Base-by-base conservation (phyloP, 2,888 invertebrate genomes). In the Drosophila vallismaia region DNA sequence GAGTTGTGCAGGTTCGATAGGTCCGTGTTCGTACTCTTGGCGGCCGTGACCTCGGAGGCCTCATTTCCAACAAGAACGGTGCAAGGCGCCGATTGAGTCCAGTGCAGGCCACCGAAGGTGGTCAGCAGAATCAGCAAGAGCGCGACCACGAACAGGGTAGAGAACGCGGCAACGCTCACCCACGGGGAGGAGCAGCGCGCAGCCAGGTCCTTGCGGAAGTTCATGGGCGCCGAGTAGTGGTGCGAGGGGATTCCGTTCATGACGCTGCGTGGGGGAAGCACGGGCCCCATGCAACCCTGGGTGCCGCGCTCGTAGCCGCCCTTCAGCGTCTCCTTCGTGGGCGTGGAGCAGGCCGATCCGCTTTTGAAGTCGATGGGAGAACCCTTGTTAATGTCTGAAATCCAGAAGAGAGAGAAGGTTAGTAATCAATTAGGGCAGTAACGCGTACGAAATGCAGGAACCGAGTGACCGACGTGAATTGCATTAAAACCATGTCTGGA, bases 171-270 rank as follows among this genome's bases (percentile, higher is more conserved):
- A 90, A 98, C 96, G 75, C 97, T 97, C 81, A 97, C 95, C 92
- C 97, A 97, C 92, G 96, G 96, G 97, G 98, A 98, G 75, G 97
- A 96, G 92, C 98, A 98, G 88, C 94, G 94, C 83, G 96, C 95
- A 63, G 96, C 95, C 87, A 97, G 93, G 85, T 96, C 96, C 93
- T 97, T 97, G 91, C 96, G 95, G 92, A 97, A 96, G 92, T 96
- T 97, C 93, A 96, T 96, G 88, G 96, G 94, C 82, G 95, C 95
- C 76, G 95, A 94, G 90, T 95, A 96, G 92, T 95, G 95, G 88
- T 95, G 94, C 76, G 95, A 94, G 86, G 93, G 94, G 82, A 94
- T 93, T 56, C 91, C 90, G 83, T 91, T 91, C 91, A 91, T 92
- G 76, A 90, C 90, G 88, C 91, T 89, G 87, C 96, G 94, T 88